Evolutionary conservation across 2,797 vertebrate species (phyloP).

Genomic region (Intellagama lesueurii): DNA sequence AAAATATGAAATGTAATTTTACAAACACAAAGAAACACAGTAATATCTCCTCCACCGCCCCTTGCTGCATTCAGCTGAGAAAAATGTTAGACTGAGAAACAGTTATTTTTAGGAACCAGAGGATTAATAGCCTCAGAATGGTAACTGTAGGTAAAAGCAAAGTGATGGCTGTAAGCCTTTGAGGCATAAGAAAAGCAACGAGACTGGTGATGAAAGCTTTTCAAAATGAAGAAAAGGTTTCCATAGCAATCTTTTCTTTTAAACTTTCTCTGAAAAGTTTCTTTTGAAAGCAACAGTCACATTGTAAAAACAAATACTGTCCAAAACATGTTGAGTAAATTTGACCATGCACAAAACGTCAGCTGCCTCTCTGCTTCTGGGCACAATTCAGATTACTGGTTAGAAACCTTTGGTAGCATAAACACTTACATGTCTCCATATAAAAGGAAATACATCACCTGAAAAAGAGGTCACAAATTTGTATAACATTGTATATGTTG

Average conservation of each 20-base stretch:
- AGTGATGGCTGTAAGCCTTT: conserved; percentile 34
- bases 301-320: conserved; percentile 31
- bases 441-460: neutral
- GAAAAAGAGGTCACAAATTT: too few relatives aligned
- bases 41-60: neutral
- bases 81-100: conserved; percentile 46
- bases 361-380: neutral
- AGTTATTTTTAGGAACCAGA: conserved; percentile 44
- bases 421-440: neutral
- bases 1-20: conserved; percentile 34
- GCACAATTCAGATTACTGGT: neutral
- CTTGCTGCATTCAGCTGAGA: conserved; percentile 52
- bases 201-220: conserved; percentile 57
- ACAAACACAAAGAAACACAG: conserved; percentile 14
- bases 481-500: too few relatives aligned
- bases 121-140: conserved; percentile 59
- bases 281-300: conserved; percentile 56
- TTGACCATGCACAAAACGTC: neutral
- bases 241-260: conserved; percentile 70
- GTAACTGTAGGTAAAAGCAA: conserved; percentile 57
- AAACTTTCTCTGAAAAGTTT: conserved; percentile 62
- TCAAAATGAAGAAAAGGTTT: conserved; percentile 66
- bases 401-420: neutral
- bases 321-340: conserved; percentile 2
- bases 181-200: conserved; percentile 51